A percentile compares a stretch with the other conserved stretches of the same genome.
Conservation (phyloP, 1,140 invertebrate genomes). For the Penaeus japonicus region DNA sequence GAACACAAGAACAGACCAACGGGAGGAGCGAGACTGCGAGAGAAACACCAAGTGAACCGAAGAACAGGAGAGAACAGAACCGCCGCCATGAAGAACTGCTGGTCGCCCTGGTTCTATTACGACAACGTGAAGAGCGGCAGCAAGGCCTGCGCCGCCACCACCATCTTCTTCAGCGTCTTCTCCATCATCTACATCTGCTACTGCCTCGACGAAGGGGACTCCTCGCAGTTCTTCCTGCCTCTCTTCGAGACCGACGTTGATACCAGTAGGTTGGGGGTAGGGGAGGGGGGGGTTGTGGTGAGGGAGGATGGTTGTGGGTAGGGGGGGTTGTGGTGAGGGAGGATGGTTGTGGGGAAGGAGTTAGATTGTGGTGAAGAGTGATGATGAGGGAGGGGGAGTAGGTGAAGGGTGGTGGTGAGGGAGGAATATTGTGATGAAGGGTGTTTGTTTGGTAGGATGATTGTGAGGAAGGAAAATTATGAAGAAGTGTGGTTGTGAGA, state of each 20-base stretch:
- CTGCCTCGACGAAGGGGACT: slow-evolving; percentile 83
- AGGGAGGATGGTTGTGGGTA: neutral
- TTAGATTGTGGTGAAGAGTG: no score
- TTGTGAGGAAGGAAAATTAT: no score
- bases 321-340: neutral
- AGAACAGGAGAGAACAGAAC: neutral
- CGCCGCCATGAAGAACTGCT: slow-evolving; percentile 74
- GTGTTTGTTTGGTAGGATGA: no score
- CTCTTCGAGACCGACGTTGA: slow-evolving; percentile 86
- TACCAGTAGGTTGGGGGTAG: slow-evolving; percentile 71
- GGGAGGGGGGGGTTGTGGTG: neutral
- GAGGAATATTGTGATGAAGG: no score
- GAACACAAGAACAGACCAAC: no score
- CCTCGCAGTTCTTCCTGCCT: slow-evolving; percentile 84
- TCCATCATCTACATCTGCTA: slow-evolving; percentile 66
- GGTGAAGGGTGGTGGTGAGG: no score
- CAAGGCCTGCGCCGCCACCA: slow-evolving; percentile 79
- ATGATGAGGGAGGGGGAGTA: no score
- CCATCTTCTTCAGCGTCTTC: slow-evolving; percentile 62
- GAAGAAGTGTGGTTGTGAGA: no score
- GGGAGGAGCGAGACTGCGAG: no score
- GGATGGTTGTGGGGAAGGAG: neutral
- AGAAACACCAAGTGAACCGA: no score
- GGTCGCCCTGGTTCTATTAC: slow-evolving; percentile 87
- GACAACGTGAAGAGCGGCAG: slow-evolving; percentile 79